A percentile compares a stretch with the other conserved stretches of the same genome.
phyloP scores from a whole-genome alignment of 1,140 invertebrate genomes.

The Hycleus phaleratus region DNA sequence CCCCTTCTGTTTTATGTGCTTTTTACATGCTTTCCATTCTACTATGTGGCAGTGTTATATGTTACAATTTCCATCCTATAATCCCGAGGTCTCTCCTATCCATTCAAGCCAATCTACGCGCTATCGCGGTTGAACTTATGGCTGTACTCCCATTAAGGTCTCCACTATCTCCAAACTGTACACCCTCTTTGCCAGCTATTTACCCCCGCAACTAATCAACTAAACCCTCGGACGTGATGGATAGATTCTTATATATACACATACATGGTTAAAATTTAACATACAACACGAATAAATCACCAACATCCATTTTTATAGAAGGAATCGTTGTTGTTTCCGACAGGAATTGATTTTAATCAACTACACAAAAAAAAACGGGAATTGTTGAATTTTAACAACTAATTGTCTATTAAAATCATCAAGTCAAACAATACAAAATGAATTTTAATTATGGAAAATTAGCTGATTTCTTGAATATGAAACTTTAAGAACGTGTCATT shows the following conservation, averaged over 20 bases:
- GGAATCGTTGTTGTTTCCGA: too few species aligned
- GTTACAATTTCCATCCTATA: slow-evolving; percentile 28
- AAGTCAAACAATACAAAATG: too few species aligned
- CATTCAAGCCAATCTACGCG: slow-evolving; percentile 19
- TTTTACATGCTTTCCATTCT: slow-evolving; percentile 20
- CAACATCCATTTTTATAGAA: slow-evolving; percentile 3
- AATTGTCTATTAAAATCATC: too few species aligned
- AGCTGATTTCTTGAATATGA: background rate
- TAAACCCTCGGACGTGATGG: slow-evolving; percentile 16
- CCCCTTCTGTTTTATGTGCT: slow-evolving; percentile 17
- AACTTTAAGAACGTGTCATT: background rate
- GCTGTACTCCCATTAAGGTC: slow-evolving; percentile 13
- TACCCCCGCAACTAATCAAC: slow-evolving; percentile 16
- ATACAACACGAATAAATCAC: slow-evolving; percentile 12
- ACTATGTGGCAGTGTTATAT: slow-evolving; percentile 22
- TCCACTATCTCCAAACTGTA: background rate
- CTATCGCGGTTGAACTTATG: slow-evolving; percentile 19
- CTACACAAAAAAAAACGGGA: too few species aligned
- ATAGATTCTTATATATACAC: slow-evolving; percentile 2
- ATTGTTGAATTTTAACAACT: too few species aligned
- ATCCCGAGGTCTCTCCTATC: slow-evolving; percentile 16
- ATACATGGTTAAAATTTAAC: background rate
- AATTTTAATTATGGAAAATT: too few species aligned
- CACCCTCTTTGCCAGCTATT: slow-evolving; percentile 5
- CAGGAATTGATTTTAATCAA: too few species aligned